Percentiles rank a stretch among this genome's conserved stretches.
phyloP scores from a whole-genome alignment of 2,797 vertebrate genomes.

The Darevskia nairensis region DNA sequence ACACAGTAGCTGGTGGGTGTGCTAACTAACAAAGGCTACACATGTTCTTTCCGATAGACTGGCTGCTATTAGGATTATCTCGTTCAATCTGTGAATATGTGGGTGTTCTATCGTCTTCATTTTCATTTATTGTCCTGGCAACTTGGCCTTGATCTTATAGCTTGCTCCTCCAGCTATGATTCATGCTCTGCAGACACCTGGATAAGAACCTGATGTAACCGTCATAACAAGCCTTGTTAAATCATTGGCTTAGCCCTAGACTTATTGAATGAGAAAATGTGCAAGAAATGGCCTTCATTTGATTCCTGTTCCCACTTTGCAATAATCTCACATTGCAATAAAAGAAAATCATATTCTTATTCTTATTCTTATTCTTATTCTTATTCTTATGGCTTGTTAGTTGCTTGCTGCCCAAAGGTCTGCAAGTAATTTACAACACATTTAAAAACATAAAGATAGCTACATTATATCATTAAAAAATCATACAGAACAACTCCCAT shows the following conservation, averaged over 20 bases:
- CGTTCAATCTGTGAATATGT: conserved; percentile 41
- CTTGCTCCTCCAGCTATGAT: conserved; percentile 48
- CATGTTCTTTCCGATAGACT: conserved; percentile 1
- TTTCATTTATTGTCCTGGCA: conserved; percentile 54
- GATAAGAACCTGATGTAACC: conserved; percentile 52
- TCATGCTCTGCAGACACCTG: conserved; percentile 57
- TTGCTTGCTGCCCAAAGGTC: too few relatives aligned
- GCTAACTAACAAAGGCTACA: background rate
- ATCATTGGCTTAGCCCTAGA: conserved; percentile 46
- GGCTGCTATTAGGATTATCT: conserved; percentile 34
- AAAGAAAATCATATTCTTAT: too few relatives aligned
- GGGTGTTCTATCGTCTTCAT: conserved; percentile 47
- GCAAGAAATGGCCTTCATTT: conserved; percentile 18
- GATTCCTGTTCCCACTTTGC: conserved; percentile 6
- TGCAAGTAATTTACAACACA: too few relatives aligned
- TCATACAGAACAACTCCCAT: too few relatives aligned
- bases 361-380: too few relatives aligned
- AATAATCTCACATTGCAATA: background rate
- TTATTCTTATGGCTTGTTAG: too few relatives aligned
- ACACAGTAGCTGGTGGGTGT: background rate
- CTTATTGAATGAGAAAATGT: conserved; percentile 10
- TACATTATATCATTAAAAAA: too few relatives aligned
- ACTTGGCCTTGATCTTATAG: conserved; percentile 68
- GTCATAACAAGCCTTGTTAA: conserved; percentile 63
- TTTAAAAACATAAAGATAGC: too few relatives aligned